Conservation (phyloP, 2,888 invertebrate genomes). For the Meteorus cinctellus region DNA sequence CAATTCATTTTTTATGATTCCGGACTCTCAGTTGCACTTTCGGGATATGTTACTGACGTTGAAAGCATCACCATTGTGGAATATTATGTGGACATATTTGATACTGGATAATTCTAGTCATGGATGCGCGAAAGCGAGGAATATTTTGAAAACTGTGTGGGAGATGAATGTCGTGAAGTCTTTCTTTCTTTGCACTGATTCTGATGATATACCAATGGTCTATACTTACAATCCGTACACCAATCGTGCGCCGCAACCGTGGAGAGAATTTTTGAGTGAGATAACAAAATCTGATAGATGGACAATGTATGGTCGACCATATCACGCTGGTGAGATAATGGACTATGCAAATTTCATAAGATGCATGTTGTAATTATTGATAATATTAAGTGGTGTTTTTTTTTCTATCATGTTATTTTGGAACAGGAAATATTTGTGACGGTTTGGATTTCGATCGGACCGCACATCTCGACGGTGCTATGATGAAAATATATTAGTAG, state of each 20-base stretch:
- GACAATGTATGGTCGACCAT: background rate
- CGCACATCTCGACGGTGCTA: background rate
- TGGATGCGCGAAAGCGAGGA: background rate
- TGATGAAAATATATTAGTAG: background rate
- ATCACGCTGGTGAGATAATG: background rate
- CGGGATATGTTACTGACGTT: background rate
- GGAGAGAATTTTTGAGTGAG: background rate
- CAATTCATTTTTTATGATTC: background rate
- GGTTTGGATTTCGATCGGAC: constrained; percentile 20
- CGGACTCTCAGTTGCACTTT: background rate
- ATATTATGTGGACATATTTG: background rate
- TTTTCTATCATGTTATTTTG: background rate
- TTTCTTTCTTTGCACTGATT: background rate
- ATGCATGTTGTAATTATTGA: background rate
- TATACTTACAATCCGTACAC: constrained; percentile 9
- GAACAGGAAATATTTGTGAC: constrained; percentile 4
- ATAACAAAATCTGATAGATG: background rate
- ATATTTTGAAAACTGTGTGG: background rate
- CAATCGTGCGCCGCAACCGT: background rate
- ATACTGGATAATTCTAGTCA: background rate
- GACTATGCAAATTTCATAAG: background rate
- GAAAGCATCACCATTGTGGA: background rate
- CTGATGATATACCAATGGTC: background rate
- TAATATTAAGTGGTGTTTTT: background rate
- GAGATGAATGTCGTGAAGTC: background rate